Conservation (phyloP, 2,888 invertebrate species). For the Lochmaea crataegi region DNA sequence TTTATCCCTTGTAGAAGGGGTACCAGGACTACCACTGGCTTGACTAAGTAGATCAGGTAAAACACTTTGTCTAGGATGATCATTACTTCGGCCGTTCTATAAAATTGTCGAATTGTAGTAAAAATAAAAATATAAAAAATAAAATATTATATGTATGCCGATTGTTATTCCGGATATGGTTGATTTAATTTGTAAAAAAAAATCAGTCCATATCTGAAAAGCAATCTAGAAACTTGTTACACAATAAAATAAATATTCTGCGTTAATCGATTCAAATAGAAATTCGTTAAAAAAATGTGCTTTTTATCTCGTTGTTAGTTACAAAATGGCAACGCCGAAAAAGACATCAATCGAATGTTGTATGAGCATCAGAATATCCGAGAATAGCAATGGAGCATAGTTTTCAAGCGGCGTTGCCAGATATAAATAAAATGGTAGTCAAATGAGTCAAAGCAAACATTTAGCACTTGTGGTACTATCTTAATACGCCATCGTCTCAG, state of each 20-base stretch:
- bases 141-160: background rate
- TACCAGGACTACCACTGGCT: constrained; percentile 82
- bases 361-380: no score
- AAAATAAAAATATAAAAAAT: background rate
- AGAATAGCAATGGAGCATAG: no score
- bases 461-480: no score
- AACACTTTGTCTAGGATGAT: constrained; percentile 86
- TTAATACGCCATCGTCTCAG: no score
- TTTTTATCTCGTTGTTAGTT: no score
- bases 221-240: background rate
- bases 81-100: constrained; percentile 66
- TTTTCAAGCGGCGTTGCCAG: no score
- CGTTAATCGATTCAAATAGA: background rate
- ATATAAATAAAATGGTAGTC: no score
- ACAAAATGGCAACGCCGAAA: no score
- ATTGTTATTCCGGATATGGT: background rate
- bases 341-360: no score
- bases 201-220: background rate
- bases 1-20: constrained; percentile 90
- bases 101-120: constrained; percentile 37
- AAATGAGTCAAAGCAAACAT: no score
- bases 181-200: no score
- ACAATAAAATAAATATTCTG: background rate
- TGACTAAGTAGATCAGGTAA: constrained; percentile 95
- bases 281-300: background rate